These are phyloP conservation scores for Poeciliopsis retropinna DNA, from an alignment of 2,113 vertebrate species.

Conservation along the genomic window DNA sequence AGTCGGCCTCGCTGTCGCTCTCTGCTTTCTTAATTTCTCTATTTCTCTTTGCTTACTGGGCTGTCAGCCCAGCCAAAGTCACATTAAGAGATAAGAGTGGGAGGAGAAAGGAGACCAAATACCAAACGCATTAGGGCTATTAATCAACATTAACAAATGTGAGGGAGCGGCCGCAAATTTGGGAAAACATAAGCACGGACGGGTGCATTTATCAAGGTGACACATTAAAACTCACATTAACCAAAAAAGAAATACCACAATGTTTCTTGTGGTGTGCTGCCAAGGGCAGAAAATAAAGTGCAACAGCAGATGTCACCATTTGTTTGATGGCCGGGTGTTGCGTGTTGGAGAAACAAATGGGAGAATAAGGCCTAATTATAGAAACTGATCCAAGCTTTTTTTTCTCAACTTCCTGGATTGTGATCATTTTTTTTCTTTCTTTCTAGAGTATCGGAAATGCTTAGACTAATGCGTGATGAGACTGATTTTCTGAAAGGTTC, in stretches of 20 bases:
- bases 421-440: constrained; percentile 12
- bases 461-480: constrained; percentile 8
- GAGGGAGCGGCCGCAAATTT: constrained; percentile 64
- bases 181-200: constrained; percentile 56
- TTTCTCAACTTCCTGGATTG: constrained; percentile 19
- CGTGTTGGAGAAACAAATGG: constrained; percentile 42
- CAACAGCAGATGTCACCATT: constrained; percentile 71
- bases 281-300: constrained; percentile 62
- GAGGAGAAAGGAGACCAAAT: constrained; percentile 73
- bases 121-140: constrained; percentile 74
- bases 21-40: constrained; percentile 62
- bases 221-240: constrained; percentile 73
- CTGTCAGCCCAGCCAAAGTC: constrained; percentile 72
- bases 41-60: constrained; percentile 63
- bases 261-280: constrained; percentile 69
- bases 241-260: constrained; percentile 62
- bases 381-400: constrained; percentile 27
- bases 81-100: constrained; percentile 76
- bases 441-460: constrained; percentile 2
- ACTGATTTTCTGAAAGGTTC: constrained; percentile 3
- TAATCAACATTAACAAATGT: constrained; percentile 77
- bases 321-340: constrained; percentile 56
- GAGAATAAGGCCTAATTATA: constrained; percentile 45
- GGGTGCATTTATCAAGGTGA: constrained; percentile 75
- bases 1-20: constrained; percentile 51